Evolutionary conservation across 2,113 vertebrate genomes (phyloP).

Genomic region (Chloropsis hardwickii): DNA sequence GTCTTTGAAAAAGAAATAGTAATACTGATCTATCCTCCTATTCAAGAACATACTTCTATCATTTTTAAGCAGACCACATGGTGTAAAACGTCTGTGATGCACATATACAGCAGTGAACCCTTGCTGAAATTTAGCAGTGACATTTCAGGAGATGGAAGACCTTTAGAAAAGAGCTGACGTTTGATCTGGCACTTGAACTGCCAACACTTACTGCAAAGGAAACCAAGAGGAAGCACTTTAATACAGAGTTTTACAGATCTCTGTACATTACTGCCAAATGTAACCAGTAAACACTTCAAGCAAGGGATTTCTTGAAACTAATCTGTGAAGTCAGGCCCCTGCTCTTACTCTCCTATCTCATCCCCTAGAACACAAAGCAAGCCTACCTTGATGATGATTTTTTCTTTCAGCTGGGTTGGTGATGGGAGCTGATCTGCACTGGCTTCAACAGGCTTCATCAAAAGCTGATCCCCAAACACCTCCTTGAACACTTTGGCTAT

Average conservation of each 20-base stretch:
- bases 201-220: neutral
- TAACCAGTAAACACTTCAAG: neutral
- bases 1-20: neutral
- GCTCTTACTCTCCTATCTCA: neutral
- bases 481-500: constrained; percentile 92
- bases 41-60: neutral
- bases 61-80: neutral
- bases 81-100: neutral
- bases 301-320: neutral
- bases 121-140: neutral
- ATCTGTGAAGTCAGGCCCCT: neutral
- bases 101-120: neutral
- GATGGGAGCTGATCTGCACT: constrained; percentile 93
- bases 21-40: neutral
- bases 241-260: neutral
- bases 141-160: neutral
- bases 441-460: constrained; percentile 83
- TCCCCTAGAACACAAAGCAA: neutral
- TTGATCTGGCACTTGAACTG: neutral
- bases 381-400: constrained; percentile 91
- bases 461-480: constrained; percentile 86
- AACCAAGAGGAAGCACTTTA: neutral
- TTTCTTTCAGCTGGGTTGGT: constrained; percentile 90
- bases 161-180: neutral
- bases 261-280: neutral